Base-by-base conservation (phyloP, 2,113 vertebrate genomes). In the Odontophorus gujanensis region DNA sequence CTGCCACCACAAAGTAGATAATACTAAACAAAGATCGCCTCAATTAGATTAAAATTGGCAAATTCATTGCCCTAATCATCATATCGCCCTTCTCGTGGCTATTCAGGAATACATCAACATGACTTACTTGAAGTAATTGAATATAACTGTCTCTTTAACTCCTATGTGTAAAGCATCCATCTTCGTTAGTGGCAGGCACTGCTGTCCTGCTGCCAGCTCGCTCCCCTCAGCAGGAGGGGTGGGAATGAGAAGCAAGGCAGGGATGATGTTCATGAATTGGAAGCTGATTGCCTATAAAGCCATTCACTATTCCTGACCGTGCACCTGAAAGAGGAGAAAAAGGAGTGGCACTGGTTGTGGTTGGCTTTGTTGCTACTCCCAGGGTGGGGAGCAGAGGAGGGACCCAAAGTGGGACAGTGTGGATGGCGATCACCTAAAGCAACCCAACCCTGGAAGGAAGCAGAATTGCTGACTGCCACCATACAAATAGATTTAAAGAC, bases 81-180 rank as follows among this genome's bases (percentile, higher is more conserved):
- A 73, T 88, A 88, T 69, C 91, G 85, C 93, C 90, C 85, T 90
- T 95, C 92, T 5, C 0, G 1, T 95, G 94, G 90, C 95, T 93
- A 90, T 94, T 96, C 85, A 94, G 95, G 93, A 95, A 95, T 94
- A 92, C 82, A 95, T 95, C 95, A 94, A 90, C 25, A 9, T 90
- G 91, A 90, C 93, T 96, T 94, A 89, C 94, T 96, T 95, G 94
- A 88, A 92, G 93, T 97, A 97, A 97, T 97, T 97, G 95, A 97
- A 95, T 95, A 92, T 97, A 96, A 95, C 95, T 96, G 93, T 95
- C 94, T 95, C 95, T 95, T 96, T 95, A 95, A 86, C 86, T 95
- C 1, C 4, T 94, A 81, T 45, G 80, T 95, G 94, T 96, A 91
- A 95, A 97, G 75, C 94, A 96, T 96, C 95, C 85, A 84, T 96